Base-by-base conservation (phyloP, 2,797 vertebrate species). In the Squalus acanthias region DNA sequence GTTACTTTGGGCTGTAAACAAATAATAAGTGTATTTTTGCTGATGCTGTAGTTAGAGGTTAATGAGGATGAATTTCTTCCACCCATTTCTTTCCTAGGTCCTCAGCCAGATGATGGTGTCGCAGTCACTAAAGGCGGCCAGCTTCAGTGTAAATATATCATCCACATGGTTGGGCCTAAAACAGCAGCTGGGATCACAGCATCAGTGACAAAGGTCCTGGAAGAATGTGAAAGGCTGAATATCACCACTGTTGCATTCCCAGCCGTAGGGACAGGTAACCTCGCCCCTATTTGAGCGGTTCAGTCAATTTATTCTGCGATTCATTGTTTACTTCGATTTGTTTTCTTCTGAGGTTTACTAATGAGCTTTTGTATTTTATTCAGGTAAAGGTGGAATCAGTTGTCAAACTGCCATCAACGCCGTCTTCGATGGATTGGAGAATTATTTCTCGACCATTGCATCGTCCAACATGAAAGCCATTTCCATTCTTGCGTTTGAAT, bases 221-320 rank as follows among this genome's bases (percentile, higher is more conserved):
- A 97, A 74, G 96, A 97, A 63, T 97, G 97, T 87, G 97, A 97
- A 70, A 96, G 29, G n/a, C 96, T 96, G 63, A 93, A 29, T 15
- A 96, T 96, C 76, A 96, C 96, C n/a, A 96, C 96, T 5, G 70
- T 97, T 87, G 96, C 97, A 39, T 95, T 97, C 79, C 97, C 97
- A 88, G 97, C 97, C 24, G 97, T 98, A 57, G 97, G 97, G 65
- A 98, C 97, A 96, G 97, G 97, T 97, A 76, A 96, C 85, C 95
- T 39, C 22, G 33, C 22, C 82, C 76, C 22, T 6, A 46, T 13
- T 13, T 57, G 6, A 60, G 50, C 70, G 15, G 39, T 57, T 53
- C 15, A 4, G 13, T 33, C 46, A 76, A 20, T 17, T 95, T 57
- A 46, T 57, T 57, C 70, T 60, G 5, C 9, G 17, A 60, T 57